Evolutionary conservation across 2,113 vertebrate genomes (phyloP), one percentile per base, ranked within the genome.

Genomic region (Atherinomorus stipes): DNA sequence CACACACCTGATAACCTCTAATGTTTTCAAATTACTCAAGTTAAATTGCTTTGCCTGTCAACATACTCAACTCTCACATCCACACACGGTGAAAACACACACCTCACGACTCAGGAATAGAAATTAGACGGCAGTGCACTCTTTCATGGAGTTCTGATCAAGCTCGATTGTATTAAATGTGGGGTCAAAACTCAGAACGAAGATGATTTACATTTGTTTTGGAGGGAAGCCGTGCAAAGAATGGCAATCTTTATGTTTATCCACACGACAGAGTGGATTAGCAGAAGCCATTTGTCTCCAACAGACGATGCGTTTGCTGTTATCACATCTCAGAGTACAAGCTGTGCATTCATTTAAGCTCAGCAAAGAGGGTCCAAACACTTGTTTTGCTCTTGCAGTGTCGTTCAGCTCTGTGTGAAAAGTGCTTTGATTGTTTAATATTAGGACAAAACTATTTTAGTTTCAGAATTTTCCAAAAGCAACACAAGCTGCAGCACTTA

Each of bases 31-130:
- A 59, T 77, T 23, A 58, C 5, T 26, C 4, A 31, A 37, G n/a
- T 19, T 53, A 72, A 83, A 66, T 72, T 72, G 56, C 60, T 70
- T 78, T 73, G 15, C 31, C 25, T 54, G 16, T 69, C 49, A 11
- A 31, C 11, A 22, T 53, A 49, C 34, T 38, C 34, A 21, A 64
- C 2, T 38, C 44, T 7, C 50, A 51, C 56, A 60, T 45, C 23
- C 18, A 37, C 9, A 40, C 1, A 15, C 16, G 12, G 72, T 69
- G 37, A 13, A 44, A 65, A 67, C 1, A 25, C 16, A 4, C 1
- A 10, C 1, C 4, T 25, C 6, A 10, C 18, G 0, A 21, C 28
- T 45, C 0, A 0, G 16, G 38, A 45, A 34, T 1, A 51, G 4
- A 49, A 52, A 71, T 64, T 22, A 56, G 64, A 69, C 4, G 50